phyloP scores from a whole-genome alignment of 1,140 invertebrate species.

The Conopomorpha cramerella region DNA sequence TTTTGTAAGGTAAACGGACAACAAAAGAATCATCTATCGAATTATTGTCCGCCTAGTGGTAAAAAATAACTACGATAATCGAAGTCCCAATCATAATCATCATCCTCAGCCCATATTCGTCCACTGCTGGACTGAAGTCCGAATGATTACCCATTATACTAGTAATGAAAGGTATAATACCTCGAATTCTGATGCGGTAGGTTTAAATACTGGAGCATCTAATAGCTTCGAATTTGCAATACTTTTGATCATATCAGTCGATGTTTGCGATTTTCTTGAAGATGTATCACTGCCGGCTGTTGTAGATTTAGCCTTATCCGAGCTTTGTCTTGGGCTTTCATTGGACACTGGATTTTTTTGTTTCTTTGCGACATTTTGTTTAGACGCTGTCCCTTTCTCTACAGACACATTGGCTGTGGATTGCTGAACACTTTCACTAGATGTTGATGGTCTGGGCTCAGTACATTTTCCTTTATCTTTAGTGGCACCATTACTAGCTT shows the following conservation, averaged over 20 bases:
- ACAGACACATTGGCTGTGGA: too few species aligned
- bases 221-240: too few species aligned
- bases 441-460: too few species aligned
- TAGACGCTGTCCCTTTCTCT: not conserved
- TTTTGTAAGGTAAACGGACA: too few species aligned
- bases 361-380: not conserved
- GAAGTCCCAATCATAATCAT: not conserved
- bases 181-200: slow-evolving; percentile 17
- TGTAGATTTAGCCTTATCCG: not conserved
- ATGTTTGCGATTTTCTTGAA: not conserved
- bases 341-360: not conserved
- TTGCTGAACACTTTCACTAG: too few species aligned
- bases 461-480: too few species aligned
- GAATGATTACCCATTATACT: not conserved
- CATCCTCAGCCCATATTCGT: too few species aligned
- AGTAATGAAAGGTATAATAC: slow-evolving; percentile 9
- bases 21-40: too few species aligned
- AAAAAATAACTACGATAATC: not conserved
- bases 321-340: not conserved
- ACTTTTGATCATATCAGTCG: not conserved
- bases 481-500: too few species aligned
- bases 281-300: not conserved
- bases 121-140: too few species aligned
- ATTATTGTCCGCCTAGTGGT: too few species aligned
- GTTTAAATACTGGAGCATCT: slow-evolving; percentile 17